phyloP scores from a whole-genome alignment of 2,113 vertebrate genomes.

The Ameiurus melas region DNA sequence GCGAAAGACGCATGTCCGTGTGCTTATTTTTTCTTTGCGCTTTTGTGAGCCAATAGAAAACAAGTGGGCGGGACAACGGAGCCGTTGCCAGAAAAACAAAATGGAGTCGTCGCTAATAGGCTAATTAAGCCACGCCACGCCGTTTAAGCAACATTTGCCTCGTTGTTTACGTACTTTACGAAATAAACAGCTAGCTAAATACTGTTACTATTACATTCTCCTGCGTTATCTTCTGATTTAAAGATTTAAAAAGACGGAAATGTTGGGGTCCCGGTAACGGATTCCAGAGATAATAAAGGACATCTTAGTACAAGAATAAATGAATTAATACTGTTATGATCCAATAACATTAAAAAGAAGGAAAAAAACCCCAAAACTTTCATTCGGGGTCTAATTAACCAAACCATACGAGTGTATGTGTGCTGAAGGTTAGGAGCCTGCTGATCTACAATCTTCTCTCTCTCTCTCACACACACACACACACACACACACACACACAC shows the following conservation, averaged over 20 bases:
- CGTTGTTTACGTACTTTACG: background rate
- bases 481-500: background rate
- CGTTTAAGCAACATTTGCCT: background rate
- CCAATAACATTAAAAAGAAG: background rate
- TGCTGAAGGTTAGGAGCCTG: background rate
- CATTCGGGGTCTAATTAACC: slow-evolving; percentile 15
- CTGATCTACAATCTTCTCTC: slow-evolving; percentile 6
- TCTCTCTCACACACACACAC: background rate
- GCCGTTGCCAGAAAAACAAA: background rate
- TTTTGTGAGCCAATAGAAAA: background rate
- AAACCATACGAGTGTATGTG: background rate
- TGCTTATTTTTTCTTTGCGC: background rate
- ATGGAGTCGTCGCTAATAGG: background rate
- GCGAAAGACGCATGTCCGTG: too few species aligned
- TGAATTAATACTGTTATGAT: background rate
- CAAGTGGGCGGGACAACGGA: too few species aligned
- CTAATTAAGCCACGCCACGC: background rate
- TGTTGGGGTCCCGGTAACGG: background rate
- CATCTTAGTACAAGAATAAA: background rate
- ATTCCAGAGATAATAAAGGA: background rate
- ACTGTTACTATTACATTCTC: too few species aligned
- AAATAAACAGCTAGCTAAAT: too few species aligned
- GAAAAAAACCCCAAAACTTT: background rate
- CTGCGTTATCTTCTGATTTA: background rate
- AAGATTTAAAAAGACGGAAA: background rate